These are phyloP conservation scores for Chaetorhynchus papuensis DNA, from an alignment of 2,113 vertebrate species.

Conservation along the genomic window DNA sequence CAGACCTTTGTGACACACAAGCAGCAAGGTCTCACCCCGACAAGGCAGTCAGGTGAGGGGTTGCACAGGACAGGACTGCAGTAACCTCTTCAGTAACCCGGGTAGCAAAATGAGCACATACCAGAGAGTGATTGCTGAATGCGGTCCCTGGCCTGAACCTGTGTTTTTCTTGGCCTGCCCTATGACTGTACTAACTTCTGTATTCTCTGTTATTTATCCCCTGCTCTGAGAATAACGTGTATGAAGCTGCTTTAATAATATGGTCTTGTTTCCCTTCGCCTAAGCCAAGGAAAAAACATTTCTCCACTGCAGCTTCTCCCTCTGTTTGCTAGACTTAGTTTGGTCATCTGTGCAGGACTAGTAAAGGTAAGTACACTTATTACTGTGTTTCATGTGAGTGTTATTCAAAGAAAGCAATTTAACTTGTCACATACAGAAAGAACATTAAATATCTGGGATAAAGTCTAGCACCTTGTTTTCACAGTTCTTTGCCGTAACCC, in stretches of 20 bases:
- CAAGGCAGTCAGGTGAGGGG: not conserved
- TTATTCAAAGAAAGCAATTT: not conserved
- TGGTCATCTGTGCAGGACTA: not conserved
- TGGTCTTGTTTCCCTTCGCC: not conserved
- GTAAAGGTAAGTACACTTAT: not conserved
- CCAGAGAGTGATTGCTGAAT: not conserved
- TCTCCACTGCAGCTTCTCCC: not conserved
- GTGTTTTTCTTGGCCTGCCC: not conserved
- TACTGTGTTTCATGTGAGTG: not conserved
- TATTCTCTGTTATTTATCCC: not conserved
- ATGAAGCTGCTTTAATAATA: not conserved
- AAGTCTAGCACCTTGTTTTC: not conserved
- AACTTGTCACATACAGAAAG: not conserved
- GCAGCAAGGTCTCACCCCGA: not conserved
- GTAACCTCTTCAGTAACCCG: not conserved
- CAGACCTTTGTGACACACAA: not conserved
- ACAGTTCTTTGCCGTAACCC: not conserved
- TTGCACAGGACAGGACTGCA: rapidly evolving
- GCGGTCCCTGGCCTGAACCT: not conserved
- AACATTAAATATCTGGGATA: not conserved
- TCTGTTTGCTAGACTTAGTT: not conserved
- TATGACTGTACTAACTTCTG: not conserved
- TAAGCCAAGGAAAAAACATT: not conserved
- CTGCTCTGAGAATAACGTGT: not conserved
- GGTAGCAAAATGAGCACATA: not conserved